Evolutionary conservation across 2,888 invertebrate genomes (phyloP).

Genomic region (Nysson spinosus): DNA sequence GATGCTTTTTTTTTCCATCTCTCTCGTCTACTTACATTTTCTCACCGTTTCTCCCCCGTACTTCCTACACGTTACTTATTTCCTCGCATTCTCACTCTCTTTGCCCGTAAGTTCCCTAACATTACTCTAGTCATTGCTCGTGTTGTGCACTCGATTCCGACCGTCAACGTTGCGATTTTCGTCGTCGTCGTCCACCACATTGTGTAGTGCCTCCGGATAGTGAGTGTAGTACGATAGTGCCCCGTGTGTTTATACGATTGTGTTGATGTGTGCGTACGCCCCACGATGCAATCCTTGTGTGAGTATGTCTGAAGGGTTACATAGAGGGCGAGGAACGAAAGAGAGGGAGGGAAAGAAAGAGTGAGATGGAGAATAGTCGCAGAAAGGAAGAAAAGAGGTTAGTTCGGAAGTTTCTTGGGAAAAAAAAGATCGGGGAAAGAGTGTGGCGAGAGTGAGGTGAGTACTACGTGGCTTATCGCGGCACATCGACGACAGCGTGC

Average conservation of each 20-base stretch:
- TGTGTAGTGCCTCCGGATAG: conserved; percentile 43
- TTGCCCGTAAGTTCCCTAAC: conserved; percentile 32
- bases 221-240: conserved; percentile 33
- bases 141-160: conserved; percentile 14
- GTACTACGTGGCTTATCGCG: conserved; percentile 64
- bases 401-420: conserved; percentile 55
- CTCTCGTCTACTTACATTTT: conserved; percentile 13
- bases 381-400: conserved; percentile 53
- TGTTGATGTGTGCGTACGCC: conserved; percentile 11
- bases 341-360: conserved; percentile 17
- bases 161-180: background rate
- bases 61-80: conserved; percentile 31
- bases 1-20: conserved; percentile 29
- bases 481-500: conserved; percentile 61
- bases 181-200: conserved; percentile 10
- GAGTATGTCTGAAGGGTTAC: conserved; percentile 56
- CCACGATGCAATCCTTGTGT: conserved; percentile 24
- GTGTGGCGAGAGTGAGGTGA: conserved; percentile 40
- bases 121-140: conserved; percentile 21
- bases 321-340: conserved; percentile 55
- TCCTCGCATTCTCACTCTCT: conserved; percentile 23
- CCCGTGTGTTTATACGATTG: conserved; percentile 29
- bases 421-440: conserved; percentile 28
- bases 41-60: conserved; percentile 38
- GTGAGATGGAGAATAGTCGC: conserved; percentile 15